Evolutionary conservation across 1,140 invertebrate genomes (phyloP).

Genomic region (Apis florea): DNA sequence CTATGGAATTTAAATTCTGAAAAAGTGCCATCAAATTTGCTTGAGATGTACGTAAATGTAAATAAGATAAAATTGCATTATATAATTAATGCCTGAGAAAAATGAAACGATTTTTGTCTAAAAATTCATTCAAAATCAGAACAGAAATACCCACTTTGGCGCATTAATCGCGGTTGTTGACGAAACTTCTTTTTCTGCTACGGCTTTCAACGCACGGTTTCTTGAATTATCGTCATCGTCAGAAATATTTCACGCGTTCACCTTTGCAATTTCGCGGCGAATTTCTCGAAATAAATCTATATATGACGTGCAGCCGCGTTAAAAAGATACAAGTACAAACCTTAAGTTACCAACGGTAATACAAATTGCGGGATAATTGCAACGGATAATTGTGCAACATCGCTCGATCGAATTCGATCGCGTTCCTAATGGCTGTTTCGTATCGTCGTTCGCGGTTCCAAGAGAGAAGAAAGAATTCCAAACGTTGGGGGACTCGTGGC

Average conservation of each 20-base stretch:
- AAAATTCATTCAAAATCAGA: background rate
- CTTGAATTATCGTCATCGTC: constrained; percentile 21
- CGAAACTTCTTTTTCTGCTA: constrained; percentile 1
- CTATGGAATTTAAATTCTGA: no score
- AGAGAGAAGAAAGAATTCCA: background rate
- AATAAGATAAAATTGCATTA: no score
- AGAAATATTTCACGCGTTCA: constrained; percentile 26
- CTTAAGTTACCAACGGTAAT: constrained; percentile 28
- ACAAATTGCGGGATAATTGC: constrained; percentile 41
- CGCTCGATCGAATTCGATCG: background rate
- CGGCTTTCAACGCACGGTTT: constrained; percentile 13
- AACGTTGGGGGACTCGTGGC: background rate
- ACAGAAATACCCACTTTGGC: background rate
- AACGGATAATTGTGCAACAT: background rate
- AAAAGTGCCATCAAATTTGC: no score
- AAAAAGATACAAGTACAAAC: background rate
- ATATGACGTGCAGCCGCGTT: constrained; percentile 44
- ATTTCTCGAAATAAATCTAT: constrained; percentile 40
- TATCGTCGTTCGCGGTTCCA: background rate
- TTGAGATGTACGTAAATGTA: no score
- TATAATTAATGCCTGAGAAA: no score
- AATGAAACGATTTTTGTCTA: no score
- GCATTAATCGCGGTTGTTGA: background rate
- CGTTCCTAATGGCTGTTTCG: background rate
- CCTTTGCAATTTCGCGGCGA: constrained; percentile 4